phyloP scores from a whole-genome alignment of 53 echinoderm and acorn worm species.

The Patiria pectinifera region DNA sequence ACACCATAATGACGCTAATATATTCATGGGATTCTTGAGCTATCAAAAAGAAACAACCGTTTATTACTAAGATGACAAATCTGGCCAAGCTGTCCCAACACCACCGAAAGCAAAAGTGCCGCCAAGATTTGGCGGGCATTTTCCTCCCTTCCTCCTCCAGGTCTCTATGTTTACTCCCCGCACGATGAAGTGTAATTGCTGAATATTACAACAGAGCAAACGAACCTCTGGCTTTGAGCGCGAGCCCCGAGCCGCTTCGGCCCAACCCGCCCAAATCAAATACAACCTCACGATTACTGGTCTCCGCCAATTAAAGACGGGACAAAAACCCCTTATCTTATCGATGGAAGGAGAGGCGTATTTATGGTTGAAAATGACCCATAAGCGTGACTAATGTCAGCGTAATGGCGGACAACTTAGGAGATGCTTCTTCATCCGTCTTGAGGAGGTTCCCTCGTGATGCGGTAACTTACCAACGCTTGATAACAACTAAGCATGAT shows the following conservation, averaged over 20 bases:
- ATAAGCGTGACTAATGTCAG: constrained; percentile 35
- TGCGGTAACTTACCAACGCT: constrained; percentile 11
- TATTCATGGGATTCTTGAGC: constrained; percentile 34
- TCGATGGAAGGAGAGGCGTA: background rate
- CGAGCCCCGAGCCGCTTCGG: background rate
- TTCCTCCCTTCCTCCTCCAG: background rate
- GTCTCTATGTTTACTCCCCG: background rate
- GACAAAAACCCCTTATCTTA: background rate
- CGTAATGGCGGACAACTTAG: constrained; percentile 18
- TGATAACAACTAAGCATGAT: constrained; percentile 6
- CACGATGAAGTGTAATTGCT: constrained; percentile 35
- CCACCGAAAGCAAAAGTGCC: background rate
- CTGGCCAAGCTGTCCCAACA: constrained; percentile 44
- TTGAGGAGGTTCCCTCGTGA: background rate
- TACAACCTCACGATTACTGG: constrained; percentile 9
- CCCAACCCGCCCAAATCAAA: constrained; percentile 8
- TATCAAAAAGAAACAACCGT: background rate
- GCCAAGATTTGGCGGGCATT: background rate
- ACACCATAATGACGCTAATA: constrained; percentile 31
- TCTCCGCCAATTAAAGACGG: constrained; percentile 14
- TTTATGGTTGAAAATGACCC: constrained; percentile 21
- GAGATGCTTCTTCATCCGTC: background rate
- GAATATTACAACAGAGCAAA: constrained; percentile 21
- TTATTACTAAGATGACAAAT: background rate
- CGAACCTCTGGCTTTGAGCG: constrained; percentile 7